Percentiles rank a stretch among this genome's conserved stretches.
These are phyloP conservation scores for Epiblema foenella DNA, from an alignment of 2,888 invertebrate genomes.

Conservation along the genomic window DNA sequence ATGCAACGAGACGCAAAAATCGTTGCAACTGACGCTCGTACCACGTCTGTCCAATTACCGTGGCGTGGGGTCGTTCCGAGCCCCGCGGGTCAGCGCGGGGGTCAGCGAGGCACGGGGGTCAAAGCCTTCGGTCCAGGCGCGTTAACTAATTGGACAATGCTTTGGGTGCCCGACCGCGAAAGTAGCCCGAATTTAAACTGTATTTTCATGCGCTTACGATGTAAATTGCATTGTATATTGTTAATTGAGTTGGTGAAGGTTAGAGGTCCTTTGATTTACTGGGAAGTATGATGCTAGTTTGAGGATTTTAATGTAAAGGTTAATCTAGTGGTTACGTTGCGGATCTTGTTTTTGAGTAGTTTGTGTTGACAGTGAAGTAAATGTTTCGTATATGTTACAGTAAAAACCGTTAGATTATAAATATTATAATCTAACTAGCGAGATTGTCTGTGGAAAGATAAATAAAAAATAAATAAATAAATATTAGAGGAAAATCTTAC, in stretches of 20 bases:
- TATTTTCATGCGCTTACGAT: background rate
- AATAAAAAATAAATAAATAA: no score
- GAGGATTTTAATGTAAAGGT: slow-evolving; percentile 14
- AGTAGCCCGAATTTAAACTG: background rate
- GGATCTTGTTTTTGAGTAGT: background rate
- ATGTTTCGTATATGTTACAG: background rate
- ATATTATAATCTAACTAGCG: no score
- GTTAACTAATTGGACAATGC: slow-evolving; percentile 23
- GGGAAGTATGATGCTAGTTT: slow-evolving; percentile 26
- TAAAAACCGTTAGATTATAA: no score
- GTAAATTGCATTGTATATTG: background rate
- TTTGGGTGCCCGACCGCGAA: background rate
- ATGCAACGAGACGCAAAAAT: slow-evolving; percentile 17
- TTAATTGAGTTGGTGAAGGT: slow-evolving; percentile 18
- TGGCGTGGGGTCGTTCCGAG: slow-evolving; percentile 5
- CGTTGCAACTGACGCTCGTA: background rate
- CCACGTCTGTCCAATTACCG: slow-evolving; percentile 28
- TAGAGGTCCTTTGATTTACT: slow-evolving; percentile 14
- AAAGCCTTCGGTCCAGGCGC: slow-evolving; percentile 8
- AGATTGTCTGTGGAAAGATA: no score
- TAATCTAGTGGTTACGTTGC: background rate
- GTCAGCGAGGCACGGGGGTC: slow-evolving; percentile 3
- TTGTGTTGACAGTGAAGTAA: background rate
- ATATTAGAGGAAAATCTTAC: no score
- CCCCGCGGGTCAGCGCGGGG: slow-evolving; percentile 14